Conservation (phyloP, 64 coral and sea anemone species). For the Pocillopora verrucosa region DNA sequence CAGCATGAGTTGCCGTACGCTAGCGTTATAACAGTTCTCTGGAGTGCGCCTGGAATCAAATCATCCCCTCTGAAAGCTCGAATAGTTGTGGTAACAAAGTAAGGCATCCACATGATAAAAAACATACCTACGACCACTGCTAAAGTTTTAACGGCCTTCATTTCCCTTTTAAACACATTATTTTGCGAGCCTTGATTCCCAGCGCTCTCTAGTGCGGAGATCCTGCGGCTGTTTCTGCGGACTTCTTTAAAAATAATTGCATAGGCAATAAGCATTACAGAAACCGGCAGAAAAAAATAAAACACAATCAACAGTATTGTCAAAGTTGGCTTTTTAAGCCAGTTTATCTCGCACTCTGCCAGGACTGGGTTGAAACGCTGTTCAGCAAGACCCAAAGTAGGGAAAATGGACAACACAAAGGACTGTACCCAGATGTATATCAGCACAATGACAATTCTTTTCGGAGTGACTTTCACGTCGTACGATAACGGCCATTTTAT, state of each 20-base stretch:
- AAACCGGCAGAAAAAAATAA: slow-evolving; percentile 72
- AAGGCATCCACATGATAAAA: slow-evolving; percentile 89
- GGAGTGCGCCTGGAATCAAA: slow-evolving; percentile 25
- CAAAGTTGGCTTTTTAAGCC: slow-evolving; percentile 60
- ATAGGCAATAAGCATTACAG: slow-evolving; percentile 70
- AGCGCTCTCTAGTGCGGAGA: slow-evolving; percentile 28
- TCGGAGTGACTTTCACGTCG: slow-evolving; percentile 56
- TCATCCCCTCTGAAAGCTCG: slow-evolving; percentile 56
- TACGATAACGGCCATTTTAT: slow-evolving; percentile 83
- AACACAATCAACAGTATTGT: slow-evolving; percentile 61
- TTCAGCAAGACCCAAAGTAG: slow-evolving; percentile 43
- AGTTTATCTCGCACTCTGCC: slow-evolving; percentile 77
- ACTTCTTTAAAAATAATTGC: slow-evolving; percentile 79
- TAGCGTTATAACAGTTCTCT: slow-evolving; percentile 54
- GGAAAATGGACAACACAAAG: slow-evolving; percentile 49
- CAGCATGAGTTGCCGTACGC: slow-evolving; percentile 84
- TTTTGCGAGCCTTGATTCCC: neutral
- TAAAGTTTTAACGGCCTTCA: slow-evolving; percentile 81
- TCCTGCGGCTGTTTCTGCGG: slow-evolving; percentile 55
- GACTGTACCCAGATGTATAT: slow-evolving; percentile 84
- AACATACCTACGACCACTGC: slow-evolving; percentile 86
- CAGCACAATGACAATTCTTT: slow-evolving; percentile 40
- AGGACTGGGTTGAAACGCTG: slow-evolving; percentile 71
- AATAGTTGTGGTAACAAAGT: slow-evolving; percentile 69
- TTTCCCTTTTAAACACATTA: slow-evolving; percentile 60